Conservation (phyloP, 2,113 vertebrate species). For the Nettapus auritus region DNA sequence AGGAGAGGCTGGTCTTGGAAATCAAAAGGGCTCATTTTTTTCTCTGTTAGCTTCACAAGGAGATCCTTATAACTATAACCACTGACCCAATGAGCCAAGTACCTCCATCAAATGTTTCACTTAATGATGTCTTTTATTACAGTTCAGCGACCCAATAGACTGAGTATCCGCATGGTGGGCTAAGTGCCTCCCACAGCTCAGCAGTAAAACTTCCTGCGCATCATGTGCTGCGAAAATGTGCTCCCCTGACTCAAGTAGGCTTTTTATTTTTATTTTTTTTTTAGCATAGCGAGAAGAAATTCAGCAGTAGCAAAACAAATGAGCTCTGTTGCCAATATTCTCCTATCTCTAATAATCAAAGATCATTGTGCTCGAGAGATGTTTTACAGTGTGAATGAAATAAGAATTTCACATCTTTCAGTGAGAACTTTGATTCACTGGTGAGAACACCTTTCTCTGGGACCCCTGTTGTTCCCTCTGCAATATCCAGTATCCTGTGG, state of each 20-base stretch:
- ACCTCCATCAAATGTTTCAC: neutral
- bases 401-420: neutral
- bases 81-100: conserved; percentile 5
- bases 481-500: too few species aligned
- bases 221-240: neutral
- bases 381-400: neutral
- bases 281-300: neutral
- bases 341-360: neutral
- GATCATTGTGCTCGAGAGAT: neutral
- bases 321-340: too few species aligned
- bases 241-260: neutral
- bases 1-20: neutral
- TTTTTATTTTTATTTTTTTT: neutral
- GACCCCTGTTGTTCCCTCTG: neutral
- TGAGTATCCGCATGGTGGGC: neutral
- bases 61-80: neutral
- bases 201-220: neutral
- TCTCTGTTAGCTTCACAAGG: neutral
- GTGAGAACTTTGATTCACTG: neutral
- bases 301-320: neutral
- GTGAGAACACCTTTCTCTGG: neutral
- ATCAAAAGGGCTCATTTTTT: conserved; percentile 4
- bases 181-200: neutral
- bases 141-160: neutral
- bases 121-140: conserved; percentile 22